Evolutionary conservation across 2,113 vertebrate genomes (phyloP).

Genomic region (Esox niger): DNA sequence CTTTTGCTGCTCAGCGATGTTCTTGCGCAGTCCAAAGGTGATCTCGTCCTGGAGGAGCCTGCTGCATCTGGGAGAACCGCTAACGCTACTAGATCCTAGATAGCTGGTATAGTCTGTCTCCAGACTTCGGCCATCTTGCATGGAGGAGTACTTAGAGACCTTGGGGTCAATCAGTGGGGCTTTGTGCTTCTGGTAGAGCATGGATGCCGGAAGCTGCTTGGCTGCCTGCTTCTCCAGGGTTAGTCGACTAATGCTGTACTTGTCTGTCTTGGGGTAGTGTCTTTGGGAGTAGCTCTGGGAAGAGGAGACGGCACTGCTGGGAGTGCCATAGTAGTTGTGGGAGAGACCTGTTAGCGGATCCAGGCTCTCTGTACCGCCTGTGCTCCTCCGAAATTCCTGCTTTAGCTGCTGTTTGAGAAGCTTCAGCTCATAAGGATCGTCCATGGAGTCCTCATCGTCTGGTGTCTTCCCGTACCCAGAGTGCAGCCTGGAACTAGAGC

Average conservation of each 20-base stretch:
- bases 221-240: constrained; percentile 98
- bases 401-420: constrained; percentile 97
- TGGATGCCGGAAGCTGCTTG: constrained; percentile 91
- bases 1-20: constrained; percentile 96
- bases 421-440: constrained; percentile 96
- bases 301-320: constrained; percentile 69
- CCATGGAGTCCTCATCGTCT: constrained; percentile 96
- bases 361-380: constrained; percentile 86
- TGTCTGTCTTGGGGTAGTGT: constrained; percentile 92
- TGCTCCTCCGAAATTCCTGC: constrained; percentile 94
- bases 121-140: constrained; percentile 87
- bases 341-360: constrained; percentile 89
- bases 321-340: constrained; percentile 84
- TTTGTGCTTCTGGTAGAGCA: constrained; percentile 96
- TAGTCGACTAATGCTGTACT: constrained; percentile 95
- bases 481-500: constrained; percentile 86
- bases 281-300: constrained; percentile 71
- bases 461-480: constrained; percentile 86
- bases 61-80: constrained; percentile 84
- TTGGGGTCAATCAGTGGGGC: constrained; percentile 87
- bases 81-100: constrained; percentile 81
- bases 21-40: constrained; percentile 95
- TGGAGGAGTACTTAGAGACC: constrained; percentile 89
- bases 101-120: constrained; percentile 92
- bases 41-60: constrained; percentile 93